Evolutionary conservation across 2,888 invertebrate genomes (phyloP).

Genomic region (Entomobrya multifasciata): DNA sequence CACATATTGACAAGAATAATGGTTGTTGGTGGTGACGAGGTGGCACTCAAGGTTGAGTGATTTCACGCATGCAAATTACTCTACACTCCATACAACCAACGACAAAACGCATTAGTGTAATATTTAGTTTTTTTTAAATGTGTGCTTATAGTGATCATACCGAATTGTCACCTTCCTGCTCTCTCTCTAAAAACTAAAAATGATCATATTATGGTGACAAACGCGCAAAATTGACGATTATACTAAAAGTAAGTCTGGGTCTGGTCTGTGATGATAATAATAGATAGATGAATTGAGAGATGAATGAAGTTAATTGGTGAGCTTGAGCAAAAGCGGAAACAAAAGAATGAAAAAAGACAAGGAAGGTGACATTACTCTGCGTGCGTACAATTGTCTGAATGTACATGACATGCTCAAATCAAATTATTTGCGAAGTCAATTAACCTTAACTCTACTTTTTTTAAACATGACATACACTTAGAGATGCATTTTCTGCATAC

Average conservation of each 20-base stretch:
- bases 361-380: slow-evolving; percentile 27
- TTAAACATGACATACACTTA: background rate
- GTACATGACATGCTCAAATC: slow-evolving; percentile 35
- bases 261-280: too few relatives aligned
- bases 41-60: slow-evolving; percentile 65
- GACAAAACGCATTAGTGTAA: slow-evolving; percentile 6
- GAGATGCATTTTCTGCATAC: too few relatives aligned
- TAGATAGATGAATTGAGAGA: background rate
- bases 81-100: too few relatives aligned
- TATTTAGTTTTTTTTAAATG: background rate
- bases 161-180: slow-evolving; percentile 62
- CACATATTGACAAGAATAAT: background rate
- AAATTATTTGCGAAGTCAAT: slow-evolving; percentile 52
- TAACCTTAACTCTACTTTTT: slow-evolving; percentile 54
- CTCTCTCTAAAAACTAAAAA: background rate
- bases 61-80: slow-evolving; percentile 66
- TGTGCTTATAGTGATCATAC: background rate
- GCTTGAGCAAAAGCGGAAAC: slow-evolving; percentile 23
- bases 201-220: background rate
- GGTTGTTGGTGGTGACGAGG: slow-evolving; percentile 43
- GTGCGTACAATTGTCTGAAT: background rate
- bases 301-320: slow-evolving; percentile 32
- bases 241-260: background rate
- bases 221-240: slow-evolving; percentile 21
- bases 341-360: slow-evolving; percentile 22